Evolutionary conservation across 2,797 vertebrate genomes (phyloP).

Genomic region (Argya squamiceps): DNA sequence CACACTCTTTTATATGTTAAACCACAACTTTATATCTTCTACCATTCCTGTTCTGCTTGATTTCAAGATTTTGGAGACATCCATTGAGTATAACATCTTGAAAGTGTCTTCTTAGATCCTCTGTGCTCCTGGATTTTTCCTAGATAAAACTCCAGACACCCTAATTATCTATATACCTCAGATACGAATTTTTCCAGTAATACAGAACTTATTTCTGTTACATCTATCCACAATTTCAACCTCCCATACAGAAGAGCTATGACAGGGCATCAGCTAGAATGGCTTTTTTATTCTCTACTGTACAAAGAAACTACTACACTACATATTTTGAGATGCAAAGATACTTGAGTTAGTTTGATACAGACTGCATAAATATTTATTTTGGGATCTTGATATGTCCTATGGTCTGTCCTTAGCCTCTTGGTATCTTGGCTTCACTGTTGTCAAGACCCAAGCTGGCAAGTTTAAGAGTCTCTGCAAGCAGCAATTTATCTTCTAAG

Average conservation of each 20-base stretch:
- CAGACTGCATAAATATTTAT: background rate
- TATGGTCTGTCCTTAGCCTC: background rate
- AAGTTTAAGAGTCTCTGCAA: background rate
- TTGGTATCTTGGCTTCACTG: background rate
- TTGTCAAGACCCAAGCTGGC: background rate
- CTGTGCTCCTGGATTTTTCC: background rate
- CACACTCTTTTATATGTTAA: background rate
- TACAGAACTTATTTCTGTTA: background rate
- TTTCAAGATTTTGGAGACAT: background rate
- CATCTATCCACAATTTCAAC: rapidly evolving
- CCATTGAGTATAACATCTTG: background rate
- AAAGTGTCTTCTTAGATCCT: background rate
- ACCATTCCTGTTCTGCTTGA: background rate
- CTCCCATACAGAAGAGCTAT: background rate
- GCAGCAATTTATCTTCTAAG: background rate
- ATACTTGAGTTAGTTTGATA: background rate
- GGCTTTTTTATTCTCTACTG: background rate
- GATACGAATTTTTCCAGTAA: background rate
- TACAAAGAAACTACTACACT: background rate
- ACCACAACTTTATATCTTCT: background rate
- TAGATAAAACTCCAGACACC: background rate
- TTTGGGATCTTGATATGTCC: background rate
- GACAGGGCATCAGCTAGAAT: background rate
- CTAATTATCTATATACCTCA: background rate
- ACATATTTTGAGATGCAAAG: background rate